Evolutionary conservation across 2,113 vertebrate genomes (phyloP), one percentile per base, ranked within the genome.

Genomic region (Piaya cayana): DNA sequence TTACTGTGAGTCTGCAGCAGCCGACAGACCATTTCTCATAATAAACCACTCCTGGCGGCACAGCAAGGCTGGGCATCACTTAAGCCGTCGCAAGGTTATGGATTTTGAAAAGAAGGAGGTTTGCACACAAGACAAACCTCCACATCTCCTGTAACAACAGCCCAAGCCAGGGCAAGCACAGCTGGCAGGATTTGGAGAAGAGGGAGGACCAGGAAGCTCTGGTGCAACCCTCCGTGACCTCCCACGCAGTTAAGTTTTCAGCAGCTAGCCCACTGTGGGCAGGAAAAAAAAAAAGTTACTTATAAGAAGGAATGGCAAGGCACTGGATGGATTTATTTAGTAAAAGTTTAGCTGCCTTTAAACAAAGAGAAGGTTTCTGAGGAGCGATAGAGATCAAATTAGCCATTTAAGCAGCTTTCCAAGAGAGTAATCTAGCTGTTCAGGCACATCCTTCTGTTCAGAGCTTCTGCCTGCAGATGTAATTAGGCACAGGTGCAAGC

Each of bases 241-340:
- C 39, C 34, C 1, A 0, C 1, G 0, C 0, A 0, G 9, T 19
- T 19, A 27, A 63, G 49, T 30, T 42, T 69, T 63, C 71, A 56
- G 56, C 53, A 88, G 56, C 0, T 0, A 88, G 37, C 23, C 25
- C 7, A 2, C 13, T 0, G 0, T 1, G 2, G 36, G 39, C 67
- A 20, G 60, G 32, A 14, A 56, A 42, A 47, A 58, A 36, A 32
- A 23, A 53, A 77, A 62, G 27, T 11, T 23, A 12, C 45, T 27
- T 74, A 39, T 36, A 91, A 30, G 34, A 43, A 74, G 56, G 81
- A 92, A 74, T 4, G 9, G 42, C 42, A 53, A 78, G 39, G 53
- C 65, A 82, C 52, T 78, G 74, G 43, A 69, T 68, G 49, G 56
- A 71, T 74, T 90, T 59, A 47, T 34, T 70, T 67, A 47, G 36